Percentiles rank a stretch among this genome's conserved stretches.
phyloP scores from a whole-genome alignment of 2,888 invertebrate species.

The Zhengitettix transpicula region DNA sequence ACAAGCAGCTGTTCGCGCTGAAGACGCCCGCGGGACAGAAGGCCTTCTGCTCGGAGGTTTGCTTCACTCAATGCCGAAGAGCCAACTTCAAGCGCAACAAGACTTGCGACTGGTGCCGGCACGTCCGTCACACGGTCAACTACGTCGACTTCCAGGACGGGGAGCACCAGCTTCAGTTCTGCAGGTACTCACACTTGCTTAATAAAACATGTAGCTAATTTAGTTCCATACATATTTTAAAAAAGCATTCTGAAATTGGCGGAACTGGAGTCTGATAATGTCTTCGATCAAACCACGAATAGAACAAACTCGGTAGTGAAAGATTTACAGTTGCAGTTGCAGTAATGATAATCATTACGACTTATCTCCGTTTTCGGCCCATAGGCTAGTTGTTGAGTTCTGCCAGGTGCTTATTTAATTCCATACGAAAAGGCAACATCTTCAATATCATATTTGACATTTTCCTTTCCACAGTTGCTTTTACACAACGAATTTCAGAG shows the following conservation, averaged over 20 bases:
- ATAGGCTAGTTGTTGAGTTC: too few relatives aligned
- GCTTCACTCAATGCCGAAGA: constrained; percentile 75
- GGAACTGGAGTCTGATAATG: too few relatives aligned
- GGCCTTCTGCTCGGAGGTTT: constrained; percentile 70
- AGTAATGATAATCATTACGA: too few relatives aligned
- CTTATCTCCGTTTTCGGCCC: too few relatives aligned
- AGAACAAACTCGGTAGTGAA: too few relatives aligned
- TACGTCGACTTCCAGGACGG: constrained; percentile 87
- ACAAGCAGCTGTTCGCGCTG: constrained; percentile 16
- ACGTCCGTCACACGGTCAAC: constrained; percentile 75
- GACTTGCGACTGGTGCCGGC: constrained; percentile 88
- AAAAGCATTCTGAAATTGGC: too few relatives aligned
- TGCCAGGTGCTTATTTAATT: too few relatives aligned
- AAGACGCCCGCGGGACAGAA: constrained; percentile 28
- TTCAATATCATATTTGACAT: not conserved
- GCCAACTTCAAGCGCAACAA: constrained; percentile 83
- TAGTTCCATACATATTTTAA: too few relatives aligned
- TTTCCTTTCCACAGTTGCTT: not conserved
- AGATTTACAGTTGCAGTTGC: too few relatives aligned
- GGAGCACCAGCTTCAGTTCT: constrained; percentile 75
- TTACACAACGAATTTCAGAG: too few relatives aligned
- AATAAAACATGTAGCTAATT: not conserved
- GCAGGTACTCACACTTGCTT: constrained; percentile 22
- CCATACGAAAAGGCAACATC: too few relatives aligned
- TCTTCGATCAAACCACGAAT: too few relatives aligned